Evolutionary conservation across 1,140 invertebrate species (phyloP), one percentile per base, ranked within the genome.

Genomic region (Sarcophaga bullata): DNA sequence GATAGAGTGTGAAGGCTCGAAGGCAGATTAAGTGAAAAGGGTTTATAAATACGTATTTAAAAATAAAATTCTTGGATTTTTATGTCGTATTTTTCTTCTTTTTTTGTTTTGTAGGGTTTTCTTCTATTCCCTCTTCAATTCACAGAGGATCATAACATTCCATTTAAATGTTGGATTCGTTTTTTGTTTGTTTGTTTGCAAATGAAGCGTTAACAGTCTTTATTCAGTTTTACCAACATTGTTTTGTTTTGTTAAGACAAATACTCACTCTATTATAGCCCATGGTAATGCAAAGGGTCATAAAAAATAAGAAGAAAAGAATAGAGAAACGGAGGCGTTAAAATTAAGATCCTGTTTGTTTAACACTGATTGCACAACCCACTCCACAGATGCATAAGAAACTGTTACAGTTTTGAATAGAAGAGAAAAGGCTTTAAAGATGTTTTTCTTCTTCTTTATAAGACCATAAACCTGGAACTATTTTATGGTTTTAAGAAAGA

Each of bases 191-290:
- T n/a, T n/a, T 17, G 62, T 49, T 50, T 78, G 49, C 75, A 52
- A 78, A 78, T 50, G 48, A 78, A 50, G 75, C 75, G 75, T 78
- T 78, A 78, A 78, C 75, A 78, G 48, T 48, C 75, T 78, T 78
- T 78, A 78, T 50, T 48, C 48, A n/a, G n/a, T n/a, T n/a, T n/a
- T n/a, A 48, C 9, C 47, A 58, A 13, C 50, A 13, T 78, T 78
- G 48, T 78, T 78, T 19, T 68, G 17, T 50, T 50, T 49, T 78
- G 75, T 78, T 78, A 13, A 48, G 49, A 78, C n/a, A 50, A 78
- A 50, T 48, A 78, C 49, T 50, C 9, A 15, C 3, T 58, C n/a
- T 15, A 58, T 58, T 15, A 58, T 58, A 58, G 17, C 19, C 19
- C 19, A 50, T 8, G 11, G 62, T 68, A 19, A 15, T 17, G 8